Evolutionary conservation across 2,113 vertebrate species (phyloP).

Genomic region (Melospiza melodia): DNA sequence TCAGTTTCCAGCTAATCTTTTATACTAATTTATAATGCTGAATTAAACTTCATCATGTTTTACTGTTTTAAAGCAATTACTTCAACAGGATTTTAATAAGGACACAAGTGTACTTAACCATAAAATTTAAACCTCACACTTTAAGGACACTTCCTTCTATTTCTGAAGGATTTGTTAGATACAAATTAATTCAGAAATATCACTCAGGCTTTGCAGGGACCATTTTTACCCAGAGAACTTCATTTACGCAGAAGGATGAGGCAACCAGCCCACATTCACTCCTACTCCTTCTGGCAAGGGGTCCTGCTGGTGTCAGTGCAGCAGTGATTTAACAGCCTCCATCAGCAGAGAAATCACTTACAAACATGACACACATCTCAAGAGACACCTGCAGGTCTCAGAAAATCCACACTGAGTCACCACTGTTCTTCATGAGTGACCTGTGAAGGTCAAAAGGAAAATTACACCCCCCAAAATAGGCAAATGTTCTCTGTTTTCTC

Average conservation of each 20-base stretch:
- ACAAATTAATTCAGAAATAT: background rate
- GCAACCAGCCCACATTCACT: background rate
- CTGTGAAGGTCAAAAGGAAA: background rate
- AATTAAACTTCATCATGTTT: background rate
- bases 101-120: background rate
- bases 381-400: background rate
- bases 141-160: background rate
- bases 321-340: background rate
- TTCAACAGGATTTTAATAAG: background rate
- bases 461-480: background rate
- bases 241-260: background rate
- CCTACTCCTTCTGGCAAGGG: background rate
- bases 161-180: background rate
- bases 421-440: background rate
- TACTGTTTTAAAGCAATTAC: background rate
- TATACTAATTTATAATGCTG: background rate
- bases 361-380: background rate
- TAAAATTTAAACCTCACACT: background rate
- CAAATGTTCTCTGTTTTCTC: background rate
- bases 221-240: slow-evolving; percentile 7
- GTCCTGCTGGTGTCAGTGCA: background rate
- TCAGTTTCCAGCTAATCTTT: background rate
- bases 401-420: background rate
- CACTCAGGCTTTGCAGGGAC: background rate
- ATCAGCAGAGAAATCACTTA: background rate